Evolutionary conservation across 1,140 invertebrate species (phyloP).

Genomic region (Paralvinella palmiformis): DNA sequence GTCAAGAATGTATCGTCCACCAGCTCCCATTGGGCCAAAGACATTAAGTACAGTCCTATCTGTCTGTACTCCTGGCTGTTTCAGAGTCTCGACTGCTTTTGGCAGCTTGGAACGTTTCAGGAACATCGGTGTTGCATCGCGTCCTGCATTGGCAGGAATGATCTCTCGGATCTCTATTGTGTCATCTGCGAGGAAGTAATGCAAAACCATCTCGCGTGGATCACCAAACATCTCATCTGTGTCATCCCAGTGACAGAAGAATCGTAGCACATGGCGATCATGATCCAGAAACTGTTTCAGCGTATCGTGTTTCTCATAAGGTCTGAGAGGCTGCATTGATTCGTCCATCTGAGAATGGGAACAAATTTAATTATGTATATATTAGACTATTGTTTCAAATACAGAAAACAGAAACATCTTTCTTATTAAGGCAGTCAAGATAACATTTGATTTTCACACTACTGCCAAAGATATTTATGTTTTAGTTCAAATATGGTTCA

Average conservation of each 20-base stretch:
- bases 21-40: constrained; percentile 57
- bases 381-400: neutral
- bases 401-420: neutral
- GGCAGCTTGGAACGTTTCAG: constrained; percentile 42
- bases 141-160: constrained; percentile 42
- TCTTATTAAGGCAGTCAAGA: too few relatives aligned
- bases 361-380: neutral
- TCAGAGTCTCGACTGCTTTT: constrained; percentile 42
- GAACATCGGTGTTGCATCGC: constrained; percentile 48
- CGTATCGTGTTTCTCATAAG: constrained; percentile 49
- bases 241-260: constrained; percentile 51
- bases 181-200: constrained; percentile 51
- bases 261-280: constrained; percentile 49
- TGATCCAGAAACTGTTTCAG: constrained; percentile 50
- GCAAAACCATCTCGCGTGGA: constrained; percentile 45
- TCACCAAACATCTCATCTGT: constrained; percentile 48
- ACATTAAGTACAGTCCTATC: constrained; percentile 66
- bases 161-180: constrained; percentile 49
- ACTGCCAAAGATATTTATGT: too few relatives aligned
- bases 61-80: constrained; percentile 58
- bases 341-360: constrained; percentile 40
- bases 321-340: constrained; percentile 47
- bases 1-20: constrained; percentile 58
- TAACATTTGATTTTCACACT: too few relatives aligned
- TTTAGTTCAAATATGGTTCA: too few relatives aligned